Evolutionary conservation across 2,888 invertebrate genomes (phyloP).

Genomic region (Scaptomyza tumidula): DNA sequence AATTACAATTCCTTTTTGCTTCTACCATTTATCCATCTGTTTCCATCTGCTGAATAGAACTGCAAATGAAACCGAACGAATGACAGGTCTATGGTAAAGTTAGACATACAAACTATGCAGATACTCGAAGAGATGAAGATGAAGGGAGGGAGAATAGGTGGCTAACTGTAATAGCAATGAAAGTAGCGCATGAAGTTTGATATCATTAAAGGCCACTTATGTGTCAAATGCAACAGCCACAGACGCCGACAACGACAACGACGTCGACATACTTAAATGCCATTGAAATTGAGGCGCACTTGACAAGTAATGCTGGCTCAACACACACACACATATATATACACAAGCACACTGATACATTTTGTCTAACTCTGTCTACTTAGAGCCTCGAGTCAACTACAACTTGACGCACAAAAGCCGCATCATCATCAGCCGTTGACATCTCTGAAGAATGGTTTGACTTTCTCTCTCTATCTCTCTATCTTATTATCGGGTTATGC

Average conservation of each 20-base stretch:
- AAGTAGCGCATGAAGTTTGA: slow-evolving; percentile 63
- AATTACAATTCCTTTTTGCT: slow-evolving; percentile 18
- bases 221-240: slow-evolving; percentile 71
- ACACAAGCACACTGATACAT: neutral
- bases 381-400: slow-evolving; percentile 50
- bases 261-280: slow-evolving; percentile 62
- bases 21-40: neutral
- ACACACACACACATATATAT: slow-evolving; percentile 32
- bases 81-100: slow-evolving; percentile 64
- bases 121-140: neutral
- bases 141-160: slow-evolving; percentile 1
- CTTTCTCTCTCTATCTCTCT: slow-evolving; percentile 7
- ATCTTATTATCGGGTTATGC: slow-evolving; percentile 20
- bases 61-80: slow-evolving; percentile 59
- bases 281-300: slow-evolving; percentile 70
- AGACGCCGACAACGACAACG: slow-evolving; percentile 45
- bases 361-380: slow-evolving; percentile 4
- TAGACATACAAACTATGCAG: slow-evolving; percentile 60
- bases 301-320: slow-evolving; percentile 67
- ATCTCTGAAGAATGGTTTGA: slow-evolving; percentile 28
- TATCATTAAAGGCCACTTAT: slow-evolving; percentile 75
- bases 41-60: slow-evolving; percentile 35
- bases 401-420: slow-evolving; percentile 54
- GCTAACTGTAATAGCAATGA: slow-evolving; percentile 47
- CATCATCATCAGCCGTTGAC: slow-evolving; percentile 53